Percentiles rank a stretch among this genome's conserved stretches.
phyloP scores from a whole-genome alignment of 2,888 invertebrate species.

The Cryptocheilus praepositus region DNA sequence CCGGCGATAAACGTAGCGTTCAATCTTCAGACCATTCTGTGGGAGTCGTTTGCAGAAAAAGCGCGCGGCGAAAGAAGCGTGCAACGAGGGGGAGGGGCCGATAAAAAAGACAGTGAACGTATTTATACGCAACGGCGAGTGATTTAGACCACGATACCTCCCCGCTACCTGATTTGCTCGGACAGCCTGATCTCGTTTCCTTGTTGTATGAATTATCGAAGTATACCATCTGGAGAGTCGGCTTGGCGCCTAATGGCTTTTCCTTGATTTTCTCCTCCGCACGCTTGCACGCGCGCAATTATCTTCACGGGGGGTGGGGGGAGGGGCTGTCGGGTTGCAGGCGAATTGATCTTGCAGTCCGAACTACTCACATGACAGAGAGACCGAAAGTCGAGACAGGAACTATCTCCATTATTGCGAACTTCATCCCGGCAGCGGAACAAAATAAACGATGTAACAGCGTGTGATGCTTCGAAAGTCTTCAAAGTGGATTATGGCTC shows the following conservation, averaged over 20 bases:
- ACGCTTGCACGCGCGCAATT: conserved; percentile 3
- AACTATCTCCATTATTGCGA: too few relatives aligned
- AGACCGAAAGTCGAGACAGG: too few relatives aligned
- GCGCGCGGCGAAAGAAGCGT: conserved; percentile 20
- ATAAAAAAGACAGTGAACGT: not conserved
- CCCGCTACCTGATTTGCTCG: conserved; percentile 16
- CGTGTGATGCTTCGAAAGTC: too few relatives aligned
- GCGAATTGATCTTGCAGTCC: too few relatives aligned
- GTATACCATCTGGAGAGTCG: conserved; percentile 29
- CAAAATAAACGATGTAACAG: too few relatives aligned
- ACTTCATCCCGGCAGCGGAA: too few relatives aligned
- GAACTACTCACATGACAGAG: too few relatives aligned
- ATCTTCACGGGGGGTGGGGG: conserved; percentile 7
- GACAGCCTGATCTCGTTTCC: conserved; percentile 23
- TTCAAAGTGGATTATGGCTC: not conserved
- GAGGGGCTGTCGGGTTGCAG: too few relatives aligned
- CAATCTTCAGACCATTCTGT: too few relatives aligned
- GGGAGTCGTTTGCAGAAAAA: too few relatives aligned
- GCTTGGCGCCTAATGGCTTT: not conserved
- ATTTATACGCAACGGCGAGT: conserved; percentile 14
- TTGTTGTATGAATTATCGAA: conserved; percentile 25
- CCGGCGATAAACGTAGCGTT: too few relatives aligned
- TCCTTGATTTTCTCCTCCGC: conserved; percentile 10
- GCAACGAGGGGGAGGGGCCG: not conserved
- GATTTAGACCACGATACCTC: conserved; percentile 23